Evolutionary conservation across 2,797 vertebrate species (phyloP).

Genomic region (Atherinosoma microstoma): DNA sequence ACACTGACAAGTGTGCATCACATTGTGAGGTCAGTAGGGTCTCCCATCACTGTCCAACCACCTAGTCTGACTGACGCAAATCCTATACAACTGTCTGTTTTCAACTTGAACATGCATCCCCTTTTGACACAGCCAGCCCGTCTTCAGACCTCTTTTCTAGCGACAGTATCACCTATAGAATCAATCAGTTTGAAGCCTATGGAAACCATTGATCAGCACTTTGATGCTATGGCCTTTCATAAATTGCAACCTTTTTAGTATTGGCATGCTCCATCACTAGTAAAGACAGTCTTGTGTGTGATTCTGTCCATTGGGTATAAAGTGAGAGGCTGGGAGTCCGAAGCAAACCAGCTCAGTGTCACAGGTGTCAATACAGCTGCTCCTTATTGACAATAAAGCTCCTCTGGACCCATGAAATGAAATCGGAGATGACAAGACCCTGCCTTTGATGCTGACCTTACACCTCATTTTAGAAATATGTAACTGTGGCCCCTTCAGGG

Average conservation of each 20-base stretch:
- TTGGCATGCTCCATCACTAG: conserved; percentile 69
- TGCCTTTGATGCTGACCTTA: conserved; percentile 77
- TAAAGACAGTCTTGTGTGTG: conserved; percentile 40
- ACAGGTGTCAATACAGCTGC: conserved; percentile 80
- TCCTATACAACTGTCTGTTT: conserved; percentile 72
- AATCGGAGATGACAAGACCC: conserved; percentile 78
- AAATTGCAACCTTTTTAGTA: conserved; percentile 83
- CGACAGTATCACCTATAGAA: conserved; percentile 77
- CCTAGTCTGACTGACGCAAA: conserved; percentile 74
- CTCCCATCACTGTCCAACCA: conserved; percentile 74
- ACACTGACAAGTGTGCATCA: conserved; percentile 64
- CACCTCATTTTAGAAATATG: conserved; percentile 74
- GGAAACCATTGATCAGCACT: conserved; percentile 78
- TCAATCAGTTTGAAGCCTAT: conserved; percentile 67
- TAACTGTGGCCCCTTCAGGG: conserved; percentile 60
- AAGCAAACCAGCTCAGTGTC: conserved; percentile 56
- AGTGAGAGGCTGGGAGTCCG: conserved; percentile 25
- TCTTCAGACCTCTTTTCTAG: conserved; percentile 61
- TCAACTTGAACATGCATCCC: conserved; percentile 60
- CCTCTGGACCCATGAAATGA: conserved; percentile 67
- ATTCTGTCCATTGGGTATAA: conserved; percentile 46
- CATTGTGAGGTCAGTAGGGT: conserved; percentile 65
- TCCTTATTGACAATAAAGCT: conserved; percentile 82
- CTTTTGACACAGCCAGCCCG: conserved; percentile 61
- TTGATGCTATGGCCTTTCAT: conserved; percentile 78